Evolutionary conservation across 2,797 vertebrate species (phyloP).

Genomic region (Picus viridis): DNA sequence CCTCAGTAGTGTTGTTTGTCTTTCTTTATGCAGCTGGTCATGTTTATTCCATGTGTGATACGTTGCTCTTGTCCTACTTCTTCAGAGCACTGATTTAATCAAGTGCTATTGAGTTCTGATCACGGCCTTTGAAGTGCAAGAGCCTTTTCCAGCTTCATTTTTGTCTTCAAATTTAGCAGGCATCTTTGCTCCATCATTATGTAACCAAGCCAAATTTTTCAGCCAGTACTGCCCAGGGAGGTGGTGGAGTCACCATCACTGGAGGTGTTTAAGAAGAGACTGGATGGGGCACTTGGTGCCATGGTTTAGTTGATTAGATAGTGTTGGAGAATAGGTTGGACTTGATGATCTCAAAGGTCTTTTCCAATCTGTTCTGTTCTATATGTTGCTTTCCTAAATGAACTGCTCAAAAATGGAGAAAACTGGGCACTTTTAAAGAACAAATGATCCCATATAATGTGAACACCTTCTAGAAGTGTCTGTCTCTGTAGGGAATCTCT

Average conservation of each 20-base stretch:
- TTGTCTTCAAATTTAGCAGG: not conserved
- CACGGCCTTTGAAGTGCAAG: not conserved
- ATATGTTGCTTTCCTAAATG: not conserved
- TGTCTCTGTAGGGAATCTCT: not conserved
- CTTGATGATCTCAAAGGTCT: no score
- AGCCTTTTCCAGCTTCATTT: not conserved
- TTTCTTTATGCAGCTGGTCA: not conserved
- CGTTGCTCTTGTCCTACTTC: not conserved
- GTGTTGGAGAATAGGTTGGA: no score
- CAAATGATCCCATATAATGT: not conserved
- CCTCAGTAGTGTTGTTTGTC: not conserved
- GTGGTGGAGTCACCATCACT: no score
- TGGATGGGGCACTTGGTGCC: no score
- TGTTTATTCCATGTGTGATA: not conserved
- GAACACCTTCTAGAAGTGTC: not conserved
- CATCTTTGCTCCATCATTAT: not conserved
- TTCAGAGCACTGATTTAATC: not conserved
- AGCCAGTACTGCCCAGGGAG: not conserved
- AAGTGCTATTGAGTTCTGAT: not conserved
- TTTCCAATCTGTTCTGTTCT: no score
- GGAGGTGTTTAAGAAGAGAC: no score
- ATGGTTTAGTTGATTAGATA: no score
- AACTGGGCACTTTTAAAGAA: not conserved
- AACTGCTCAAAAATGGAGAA: not conserved
- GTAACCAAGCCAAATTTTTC: not conserved